Evolutionary conservation across 2,797 vertebrate species (phyloP).

Genomic region (Pipistrellus nathusii): DNA sequence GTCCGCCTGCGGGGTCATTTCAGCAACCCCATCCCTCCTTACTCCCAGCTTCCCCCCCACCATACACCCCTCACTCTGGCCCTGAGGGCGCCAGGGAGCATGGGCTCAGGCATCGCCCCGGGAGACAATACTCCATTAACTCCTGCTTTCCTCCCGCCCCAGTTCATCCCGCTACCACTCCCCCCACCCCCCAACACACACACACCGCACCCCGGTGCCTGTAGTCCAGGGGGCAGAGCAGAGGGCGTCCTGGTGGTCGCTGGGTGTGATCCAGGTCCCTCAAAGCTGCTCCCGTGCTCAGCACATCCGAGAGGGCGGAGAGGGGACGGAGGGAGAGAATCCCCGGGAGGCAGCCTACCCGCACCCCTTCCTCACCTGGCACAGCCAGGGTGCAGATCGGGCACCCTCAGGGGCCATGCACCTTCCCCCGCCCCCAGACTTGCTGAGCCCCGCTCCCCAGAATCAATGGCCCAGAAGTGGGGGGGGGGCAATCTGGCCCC

Average conservation of each 20-base stretch:
- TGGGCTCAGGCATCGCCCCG: not conserved
- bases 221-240: not conserved
- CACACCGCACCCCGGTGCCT: not conserved
- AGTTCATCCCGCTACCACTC: not conserved
- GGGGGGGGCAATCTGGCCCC: not conserved
- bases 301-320: not conserved
- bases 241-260: not conserved
- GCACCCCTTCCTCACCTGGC: conserved; percentile 48
- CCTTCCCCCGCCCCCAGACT: conserved; percentile 24
- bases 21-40: not conserved
- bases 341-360: not conserved
- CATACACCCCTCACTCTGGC: not conserved
- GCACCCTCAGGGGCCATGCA: not conserved
- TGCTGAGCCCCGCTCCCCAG: not conserved
- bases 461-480: not conserved
- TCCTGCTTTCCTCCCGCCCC: conserved; percentile 18
- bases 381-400: not conserved
- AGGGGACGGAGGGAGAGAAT: not conserved
- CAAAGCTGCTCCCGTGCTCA: not conserved
- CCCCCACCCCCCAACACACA: no score
- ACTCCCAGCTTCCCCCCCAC: no score
- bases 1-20: conserved; percentile 48
- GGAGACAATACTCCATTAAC: conserved; percentile 71
- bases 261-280: not conserved
- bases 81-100: not conserved